These are phyloP conservation scores for Polylopha cassiicola DNA, from an alignment of 2,888 invertebrate species.

Conservation along the genomic window DNA sequence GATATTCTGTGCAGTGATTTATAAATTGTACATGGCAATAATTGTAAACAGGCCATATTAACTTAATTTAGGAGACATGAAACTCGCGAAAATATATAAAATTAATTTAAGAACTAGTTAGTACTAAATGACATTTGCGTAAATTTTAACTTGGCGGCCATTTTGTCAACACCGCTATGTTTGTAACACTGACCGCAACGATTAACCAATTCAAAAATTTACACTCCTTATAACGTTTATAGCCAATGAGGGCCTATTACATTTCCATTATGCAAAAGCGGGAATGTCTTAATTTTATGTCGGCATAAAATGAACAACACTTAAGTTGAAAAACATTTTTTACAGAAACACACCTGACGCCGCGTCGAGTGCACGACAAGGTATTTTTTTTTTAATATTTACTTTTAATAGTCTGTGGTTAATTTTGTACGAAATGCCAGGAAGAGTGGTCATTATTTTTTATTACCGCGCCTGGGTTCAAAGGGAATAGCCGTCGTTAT, in stretches of 20 bases:
- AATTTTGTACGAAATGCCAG: not conserved
- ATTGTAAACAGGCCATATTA: too few species aligned
- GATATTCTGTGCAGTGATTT: too few species aligned
- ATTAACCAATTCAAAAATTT: conserved; percentile 8
- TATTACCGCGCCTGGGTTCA: not conserved
- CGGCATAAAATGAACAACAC: conserved; percentile 7
- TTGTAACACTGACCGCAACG: too few species aligned
- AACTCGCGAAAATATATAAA: too few species aligned
- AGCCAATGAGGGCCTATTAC: conserved; percentile 5
- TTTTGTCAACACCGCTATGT: not conserved
- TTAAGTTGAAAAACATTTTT: conserved; percentile 27
- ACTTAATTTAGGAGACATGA: too few species aligned
- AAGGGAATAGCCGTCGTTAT: too few species aligned
- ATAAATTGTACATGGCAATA: too few species aligned
- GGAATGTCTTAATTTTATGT: conserved; percentile 8
- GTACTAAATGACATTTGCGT: too few species aligned
- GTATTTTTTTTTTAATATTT: conserved; percentile 32
- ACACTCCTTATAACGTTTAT: not conserved
- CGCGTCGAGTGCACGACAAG: conserved; percentile 29
- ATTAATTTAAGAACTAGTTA: too few species aligned
- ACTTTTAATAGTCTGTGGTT: conserved; percentile 5
- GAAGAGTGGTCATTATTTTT: not conserved
- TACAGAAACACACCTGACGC: conserved; percentile 35
- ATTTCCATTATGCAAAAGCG: conserved; percentile 9
- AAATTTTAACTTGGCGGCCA: too few species aligned